Base-by-base conservation (phyloP, 2,888 invertebrate species). In the Nymphalis urticae region DNA sequence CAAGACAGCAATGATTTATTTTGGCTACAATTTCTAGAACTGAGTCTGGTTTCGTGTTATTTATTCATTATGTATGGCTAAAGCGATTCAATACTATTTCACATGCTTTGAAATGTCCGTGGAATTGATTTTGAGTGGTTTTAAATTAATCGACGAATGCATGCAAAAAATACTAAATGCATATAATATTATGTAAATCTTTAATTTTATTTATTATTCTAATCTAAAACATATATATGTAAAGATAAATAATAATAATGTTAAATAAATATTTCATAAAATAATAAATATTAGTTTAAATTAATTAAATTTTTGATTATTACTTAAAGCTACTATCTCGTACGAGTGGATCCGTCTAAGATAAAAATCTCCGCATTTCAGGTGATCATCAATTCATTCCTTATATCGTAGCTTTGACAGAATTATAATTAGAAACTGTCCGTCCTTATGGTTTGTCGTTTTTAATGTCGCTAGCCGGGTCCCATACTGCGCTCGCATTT, bases 371-470 rank as follows among this genome's bases (percentile, higher is more conserved):
- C 86, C 85, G 87, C 82, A 76, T 83, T 86, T 84, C 82, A 85
- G 83, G 81, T 80, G 86, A 90, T 88, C 91, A 91, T 92, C 89
- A 92, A 92, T 92, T 92, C 86, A 85, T 87, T 82, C 80, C 85
- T 87, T 88, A 88, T 84, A 88, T 89, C 85, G 85, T 81, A 84
- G 86, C 87, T 90, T 89, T 92, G 92, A 92, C 92, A 92, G 92
- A 85, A 90, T 90, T 90, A 92, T 92, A 92, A 92, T 92, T 91
- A 91, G 90, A 92, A 91, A 88, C 88, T 88, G 90, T 90, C 89
- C 82, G 87, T 88, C 83, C 86, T 87, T 87, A 88, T 85, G 87
- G 89, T 87, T 86, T 89, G 87, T 89, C 90, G 87, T 90, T 90
- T 91, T 91, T 90, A 90, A 90, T 90, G 92, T 92, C 91, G 88